These are phyloP conservation scores for Argyresthia albistria DNA, from an alignment of 2,888 invertebrate genomes.

Conservation along the genomic window DNA sequence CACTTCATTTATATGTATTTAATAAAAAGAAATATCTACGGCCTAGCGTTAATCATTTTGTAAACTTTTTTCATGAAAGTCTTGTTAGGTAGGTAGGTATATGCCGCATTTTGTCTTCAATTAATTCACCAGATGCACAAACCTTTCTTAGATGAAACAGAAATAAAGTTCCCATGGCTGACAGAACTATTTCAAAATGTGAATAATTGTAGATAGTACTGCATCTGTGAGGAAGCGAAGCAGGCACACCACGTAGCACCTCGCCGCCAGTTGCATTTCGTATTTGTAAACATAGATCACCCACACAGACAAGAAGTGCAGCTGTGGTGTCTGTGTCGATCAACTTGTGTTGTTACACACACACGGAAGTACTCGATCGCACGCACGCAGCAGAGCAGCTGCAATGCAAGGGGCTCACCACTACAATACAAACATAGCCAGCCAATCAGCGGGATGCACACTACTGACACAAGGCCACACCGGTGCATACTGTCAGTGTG, in stretches of 20 bases:
- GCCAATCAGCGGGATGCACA: background rate
- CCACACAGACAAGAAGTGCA: background rate
- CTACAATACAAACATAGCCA: background rate
- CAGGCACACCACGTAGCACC: no score
- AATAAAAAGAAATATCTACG: no score
- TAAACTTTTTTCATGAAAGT: no score
- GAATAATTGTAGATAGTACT: slow-evolving; percentile 22
- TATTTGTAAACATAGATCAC: background rate
- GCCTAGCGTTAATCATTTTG: no score
- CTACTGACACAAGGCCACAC: background rate
- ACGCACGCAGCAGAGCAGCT: no score
- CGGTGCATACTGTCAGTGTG: background rate
- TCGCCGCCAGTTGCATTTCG: background rate
- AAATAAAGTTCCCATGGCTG: slow-evolving; percentile 42
- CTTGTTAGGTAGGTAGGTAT: no score
- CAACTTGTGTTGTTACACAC: background rate
- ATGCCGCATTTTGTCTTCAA: no score
- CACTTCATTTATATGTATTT: no score
- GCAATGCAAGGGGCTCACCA: background rate
- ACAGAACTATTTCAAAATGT: slow-evolving; percentile 51
- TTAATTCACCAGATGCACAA: no score
- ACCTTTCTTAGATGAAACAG: no score
- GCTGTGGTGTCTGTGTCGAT: background rate
- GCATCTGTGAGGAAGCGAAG: background rate
- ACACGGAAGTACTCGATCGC: background rate